Conservation (phyloP, 2,113 vertebrate genomes). For the Elanoides forficatus region DNA sequence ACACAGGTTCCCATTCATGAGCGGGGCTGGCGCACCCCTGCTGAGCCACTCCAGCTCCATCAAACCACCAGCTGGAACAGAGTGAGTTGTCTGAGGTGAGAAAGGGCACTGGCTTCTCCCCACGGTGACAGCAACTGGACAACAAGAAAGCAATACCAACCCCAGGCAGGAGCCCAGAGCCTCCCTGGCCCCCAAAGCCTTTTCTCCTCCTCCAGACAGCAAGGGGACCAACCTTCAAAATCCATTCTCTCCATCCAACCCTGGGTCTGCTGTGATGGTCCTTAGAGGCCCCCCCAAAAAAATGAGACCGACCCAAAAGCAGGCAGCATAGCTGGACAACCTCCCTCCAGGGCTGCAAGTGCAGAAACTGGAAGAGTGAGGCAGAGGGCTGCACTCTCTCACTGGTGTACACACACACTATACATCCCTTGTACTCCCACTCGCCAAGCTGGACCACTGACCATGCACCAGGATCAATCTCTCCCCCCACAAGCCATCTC, state of each 20-base stretch:
- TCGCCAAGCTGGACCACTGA: accelerated
- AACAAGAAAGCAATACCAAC: neutral
- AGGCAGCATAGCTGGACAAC: neutral
- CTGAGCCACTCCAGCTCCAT: neutral
- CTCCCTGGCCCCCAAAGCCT: neutral
- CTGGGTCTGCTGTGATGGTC: neutral
- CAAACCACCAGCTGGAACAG: neutral
- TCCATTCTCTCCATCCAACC: neutral
- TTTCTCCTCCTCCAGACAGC: neutral
- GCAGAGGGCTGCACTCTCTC: neutral
- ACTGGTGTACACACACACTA: no score
- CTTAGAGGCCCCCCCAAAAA: neutral
- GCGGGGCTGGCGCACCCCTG: accelerated
- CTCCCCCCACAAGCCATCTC: neutral
- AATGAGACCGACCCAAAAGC: neutral
- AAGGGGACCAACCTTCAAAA: neutral
- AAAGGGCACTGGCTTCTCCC: neutral
- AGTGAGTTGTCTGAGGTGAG: neutral
- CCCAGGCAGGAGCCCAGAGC: neutral
- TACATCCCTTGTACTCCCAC: neutral
- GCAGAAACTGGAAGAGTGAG: neutral
- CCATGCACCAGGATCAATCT: neutral
- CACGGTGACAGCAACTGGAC: neutral
- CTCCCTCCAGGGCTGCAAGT: neutral
- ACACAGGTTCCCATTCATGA: accelerated